A percentile compares a stretch with the other conserved stretches of the same genome.
Conservation (phyloP, 2,888 invertebrate species). For the Macaria notata region DNA sequence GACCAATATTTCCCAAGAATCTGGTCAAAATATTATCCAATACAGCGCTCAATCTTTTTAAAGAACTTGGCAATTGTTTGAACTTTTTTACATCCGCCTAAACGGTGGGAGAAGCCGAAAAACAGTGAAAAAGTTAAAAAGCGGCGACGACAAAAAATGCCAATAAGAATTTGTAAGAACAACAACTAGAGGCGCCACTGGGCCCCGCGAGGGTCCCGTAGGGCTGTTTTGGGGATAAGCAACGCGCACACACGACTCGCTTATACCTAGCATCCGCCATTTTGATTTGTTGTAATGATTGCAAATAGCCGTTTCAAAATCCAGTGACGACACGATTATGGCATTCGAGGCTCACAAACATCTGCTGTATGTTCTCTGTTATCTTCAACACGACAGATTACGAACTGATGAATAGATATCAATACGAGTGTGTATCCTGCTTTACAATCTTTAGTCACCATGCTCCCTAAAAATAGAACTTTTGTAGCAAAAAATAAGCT, state of each 20-base stretch:
- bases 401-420: slow-evolving; percentile 9
- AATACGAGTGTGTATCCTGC: slow-evolving; percentile 1
- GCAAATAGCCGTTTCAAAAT: slow-evolving; percentile 27
- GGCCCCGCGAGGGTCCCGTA: slow-evolving; percentile 46
- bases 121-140: background rate
- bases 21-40: slow-evolving; percentile 13
- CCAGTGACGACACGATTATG: slow-evolving; percentile 9
- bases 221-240: slow-evolving; percentile 34
- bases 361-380: slow-evolving; percentile 14
- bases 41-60: slow-evolving; percentile 10
- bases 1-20: too few relatives aligned
- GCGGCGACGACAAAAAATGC: slow-evolving; percentile 26
- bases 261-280: slow-evolving; percentile 48
- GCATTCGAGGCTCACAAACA: slow-evolving; percentile 12
- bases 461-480: too few relatives aligned
- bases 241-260: slow-evolving; percentile 34
- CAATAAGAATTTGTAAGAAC: slow-evolving; percentile 31
- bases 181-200: background rate
- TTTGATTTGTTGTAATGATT: slow-evolving; percentile 43
- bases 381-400: slow-evolving; percentile 8
- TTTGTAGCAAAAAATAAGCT: too few relatives aligned
- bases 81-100: slow-evolving; percentile 17
- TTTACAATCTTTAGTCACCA: background rate
- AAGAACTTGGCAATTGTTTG: slow-evolving; percentile 28
- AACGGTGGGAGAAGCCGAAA: slow-evolving; percentile 16